These are phyloP conservation scores for Pachymerium ferrugineum DNA, from an alignment of 2,888 invertebrate genomes.

Conservation along the genomic window DNA sequence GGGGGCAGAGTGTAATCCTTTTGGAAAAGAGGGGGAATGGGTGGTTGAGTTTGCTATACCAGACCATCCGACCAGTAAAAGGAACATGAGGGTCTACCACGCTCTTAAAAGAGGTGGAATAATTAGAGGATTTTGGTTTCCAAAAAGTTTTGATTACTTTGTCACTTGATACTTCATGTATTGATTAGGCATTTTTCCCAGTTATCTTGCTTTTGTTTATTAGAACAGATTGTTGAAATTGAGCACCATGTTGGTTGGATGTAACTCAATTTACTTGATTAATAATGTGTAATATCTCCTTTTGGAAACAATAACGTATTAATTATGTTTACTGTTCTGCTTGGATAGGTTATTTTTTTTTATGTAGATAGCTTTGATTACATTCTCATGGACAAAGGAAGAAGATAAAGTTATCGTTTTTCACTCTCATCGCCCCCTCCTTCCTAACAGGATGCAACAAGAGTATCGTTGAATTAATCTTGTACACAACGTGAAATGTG, in stretches of 20 bases:
- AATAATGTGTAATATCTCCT: not conserved
- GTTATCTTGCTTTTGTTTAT: too few relatives aligned
- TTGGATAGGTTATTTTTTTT: not conserved
- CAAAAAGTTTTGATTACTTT: not conserved
- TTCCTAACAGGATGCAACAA: not conserved
- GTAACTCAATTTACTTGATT: not conserved
- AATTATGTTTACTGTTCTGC: constrained; percentile 8
- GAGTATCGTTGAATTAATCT: not conserved
- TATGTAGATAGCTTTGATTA: not conserved
- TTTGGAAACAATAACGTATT: constrained; percentile 7
- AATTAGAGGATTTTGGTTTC: not conserved
- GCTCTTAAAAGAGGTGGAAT: not conserved
- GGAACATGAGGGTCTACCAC: constrained; percentile 7
- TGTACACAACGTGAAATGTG: not conserved
- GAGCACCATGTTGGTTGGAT: not conserved
- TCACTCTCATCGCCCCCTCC: too few relatives aligned
- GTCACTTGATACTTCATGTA: not conserved
- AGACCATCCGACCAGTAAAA: constrained; percentile 16
- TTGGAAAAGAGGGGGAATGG: constrained; percentile 27
- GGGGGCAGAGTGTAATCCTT: constrained; percentile 20
- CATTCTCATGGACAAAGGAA: constrained; percentile 18
- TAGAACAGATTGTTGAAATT: constrained; percentile 7
- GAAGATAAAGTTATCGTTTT: not conserved
- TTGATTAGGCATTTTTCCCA: too few relatives aligned
- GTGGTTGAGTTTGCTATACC: too few relatives aligned